Evolutionary conservation across 2,797 vertebrate genomes (phyloP), one percentile per base, ranked within the genome.

Genomic region (Trachurus trachurus): DNA sequence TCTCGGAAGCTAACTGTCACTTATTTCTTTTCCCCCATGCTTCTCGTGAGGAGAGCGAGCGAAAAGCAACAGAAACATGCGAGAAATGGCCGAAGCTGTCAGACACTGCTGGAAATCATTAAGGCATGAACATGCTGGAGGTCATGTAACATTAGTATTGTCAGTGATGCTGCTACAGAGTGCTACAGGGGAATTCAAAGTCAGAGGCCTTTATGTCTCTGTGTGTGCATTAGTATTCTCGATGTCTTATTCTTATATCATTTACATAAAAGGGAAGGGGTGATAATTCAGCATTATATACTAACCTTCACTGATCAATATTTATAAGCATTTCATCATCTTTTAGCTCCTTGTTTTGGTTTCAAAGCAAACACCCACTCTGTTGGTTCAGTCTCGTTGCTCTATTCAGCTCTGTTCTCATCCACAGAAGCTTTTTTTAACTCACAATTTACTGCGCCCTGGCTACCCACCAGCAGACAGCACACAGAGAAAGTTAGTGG

Each of bases 1-100:
- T 89, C 86, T 93, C 80, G 61, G 19, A 83, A 86, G 90, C 83
- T 84, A 87, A 89, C 87, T 90, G 92, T 92, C 91, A 91, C 88
- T 87, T 85, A 60, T 40, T 42, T 9, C 3, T 26, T 85, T 89
- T 82, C 80, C 70, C 50, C 75, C 31, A 22, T 67, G 78, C 75
- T 84, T 87, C 76, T 83, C 67, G 59, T 69, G 82, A 87, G 81
- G 52, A 73, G 79, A 74, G 52, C 26, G 58, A 86, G 73, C 1
- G 1, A 69, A 75, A 76, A 74, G 60, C 69, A 66, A 66, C 73
- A 52, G 58, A 78, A 89, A 87, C 68, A 49, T 57, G 77, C 61
- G 64, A 89, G 80, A 84, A 71, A 65, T 53, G 81, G 71, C 85
- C 64, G 10, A 56, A 83, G 84, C 88, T 89, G 84, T 89, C 89